A percentile compares a stretch with the other conserved stretches of the same genome.
phyloP scores from a whole-genome alignment of 1,140 invertebrate species.

The Diabrotica undecimpunctata region DNA sequence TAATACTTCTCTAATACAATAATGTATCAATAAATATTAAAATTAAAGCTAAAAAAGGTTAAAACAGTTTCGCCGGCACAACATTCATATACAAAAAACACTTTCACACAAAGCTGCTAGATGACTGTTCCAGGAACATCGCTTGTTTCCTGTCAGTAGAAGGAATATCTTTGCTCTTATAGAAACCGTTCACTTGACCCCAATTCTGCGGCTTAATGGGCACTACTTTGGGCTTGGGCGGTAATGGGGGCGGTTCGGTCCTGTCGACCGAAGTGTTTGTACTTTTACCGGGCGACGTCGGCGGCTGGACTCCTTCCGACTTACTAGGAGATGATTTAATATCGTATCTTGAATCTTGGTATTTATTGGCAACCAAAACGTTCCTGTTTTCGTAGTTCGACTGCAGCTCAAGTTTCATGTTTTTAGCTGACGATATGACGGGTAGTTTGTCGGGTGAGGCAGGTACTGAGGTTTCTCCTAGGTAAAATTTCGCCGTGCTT shows the following conservation, averaged over 20 bases:
- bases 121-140: constrained; percentile 58
- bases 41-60: not conserved
- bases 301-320: constrained; percentile 24
- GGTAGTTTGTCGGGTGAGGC: not conserved
- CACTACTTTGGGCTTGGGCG: constrained; percentile 57
- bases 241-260: constrained; percentile 52
- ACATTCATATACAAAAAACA: not conserved
- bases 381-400: constrained; percentile 34
- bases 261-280: constrained; percentile 37
- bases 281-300: constrained; percentile 32
- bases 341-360: not conserved
- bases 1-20: constrained; percentile 17
- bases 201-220: constrained; percentile 57
- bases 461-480: constrained; percentile 3
- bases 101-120: constrained; percentile 58
- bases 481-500: constrained; percentile 13
- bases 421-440: constrained; percentile 12
- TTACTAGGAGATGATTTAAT: constrained; percentile 23
- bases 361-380: constrained; percentile 7
- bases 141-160: constrained; percentile 38
- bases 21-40: constrained; percentile 15
- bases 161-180: constrained; percentile 35
- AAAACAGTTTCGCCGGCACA: not conserved
- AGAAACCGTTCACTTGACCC: constrained; percentile 45
- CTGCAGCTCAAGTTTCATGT: not conserved